These are phyloP conservation scores for Liopterus haemorrhoidalis DNA, from an alignment of 2,888 invertebrate genomes.

Conservation along the genomic window DNA sequence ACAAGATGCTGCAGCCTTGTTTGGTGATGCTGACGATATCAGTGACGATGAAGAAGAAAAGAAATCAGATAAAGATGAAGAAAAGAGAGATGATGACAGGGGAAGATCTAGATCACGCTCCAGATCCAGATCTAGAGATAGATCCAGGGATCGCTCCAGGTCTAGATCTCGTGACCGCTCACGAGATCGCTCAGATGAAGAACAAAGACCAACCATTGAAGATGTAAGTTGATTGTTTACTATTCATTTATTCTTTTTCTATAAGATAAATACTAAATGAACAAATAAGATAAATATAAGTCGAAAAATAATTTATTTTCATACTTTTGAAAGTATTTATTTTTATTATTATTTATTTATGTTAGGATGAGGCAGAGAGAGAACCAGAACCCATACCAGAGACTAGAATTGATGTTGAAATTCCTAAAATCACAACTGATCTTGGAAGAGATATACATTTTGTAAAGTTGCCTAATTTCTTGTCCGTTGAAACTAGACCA, in stretches of 20 bases:
- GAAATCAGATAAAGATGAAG: conserved; percentile 35
- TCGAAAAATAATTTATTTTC: conserved; percentile 21
- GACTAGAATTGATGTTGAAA: conserved; percentile 93
- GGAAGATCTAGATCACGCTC: conserved; percentile 42
- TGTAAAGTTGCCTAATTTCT: conserved; percentile 95
- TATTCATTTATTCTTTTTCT: conserved; percentile 13
- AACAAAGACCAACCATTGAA: conserved; percentile 44
- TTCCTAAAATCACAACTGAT: conserved; percentile 90
- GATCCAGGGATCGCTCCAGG: conserved; percentile 40
- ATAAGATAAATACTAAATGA: conserved; percentile 18
- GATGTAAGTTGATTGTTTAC: conserved; percentile 38
- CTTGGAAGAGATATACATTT: conserved; percentile 90
- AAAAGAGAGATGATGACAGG: conserved; percentile 36
- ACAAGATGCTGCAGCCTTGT: conserved; percentile 70
- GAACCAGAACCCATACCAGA: conserved; percentile 81
- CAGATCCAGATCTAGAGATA: conserved; percentile 44
- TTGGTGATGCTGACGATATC: conserved; percentile 91
- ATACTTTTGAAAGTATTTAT: conserved; percentile 12
- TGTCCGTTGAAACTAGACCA: conserved; percentile 95
- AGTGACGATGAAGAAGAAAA: conserved; percentile 70
- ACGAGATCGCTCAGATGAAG: conserved; percentile 47
- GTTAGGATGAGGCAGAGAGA: conserved; percentile 59
- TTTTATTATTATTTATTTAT: conserved; percentile 19
- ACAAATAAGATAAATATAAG: conserved; percentile 20
- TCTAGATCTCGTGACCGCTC: conserved; percentile 43